A percentile compares a stretch with the other conserved stretches of the same genome.
These are phyloP conservation scores for Ochlodes sylvanus DNA, from an alignment of 2,888 invertebrate genomes.

Conservation along the genomic window DNA sequence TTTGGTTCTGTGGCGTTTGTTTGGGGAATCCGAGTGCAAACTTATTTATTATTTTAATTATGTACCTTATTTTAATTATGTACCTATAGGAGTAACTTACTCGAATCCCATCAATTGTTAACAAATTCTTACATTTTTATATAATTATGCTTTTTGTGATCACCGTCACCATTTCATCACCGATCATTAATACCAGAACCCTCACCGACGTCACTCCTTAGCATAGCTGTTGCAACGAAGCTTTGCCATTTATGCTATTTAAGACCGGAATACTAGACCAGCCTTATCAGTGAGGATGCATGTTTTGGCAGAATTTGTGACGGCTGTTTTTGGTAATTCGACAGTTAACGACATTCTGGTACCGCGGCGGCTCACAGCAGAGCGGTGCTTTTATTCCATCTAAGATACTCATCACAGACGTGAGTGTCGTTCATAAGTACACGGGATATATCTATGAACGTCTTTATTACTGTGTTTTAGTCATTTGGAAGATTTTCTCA, in stretches of 20 bases:
- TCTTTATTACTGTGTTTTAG: conserved; percentile 83
- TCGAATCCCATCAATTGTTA: too few species aligned
- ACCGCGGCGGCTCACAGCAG: conserved; percentile 74
- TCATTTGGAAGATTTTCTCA: conserved; percentile 85
- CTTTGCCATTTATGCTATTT: neutral
- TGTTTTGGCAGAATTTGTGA: conserved; percentile 17
- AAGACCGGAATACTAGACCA: conserved; percentile 10
- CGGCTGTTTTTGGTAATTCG: conserved; percentile 53
- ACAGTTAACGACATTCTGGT: conserved; percentile 68
- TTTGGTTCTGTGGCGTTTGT: too few species aligned
- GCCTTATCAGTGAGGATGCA: conserved; percentile 23
- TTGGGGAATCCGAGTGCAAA: too few species aligned
- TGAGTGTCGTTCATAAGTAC: conserved; percentile 82
- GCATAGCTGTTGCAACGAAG: neutral
- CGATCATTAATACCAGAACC: too few species aligned
- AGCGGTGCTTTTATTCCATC: conserved; percentile 83
- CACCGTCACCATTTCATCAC: too few species aligned
- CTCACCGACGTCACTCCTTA: too few species aligned
- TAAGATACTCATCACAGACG: conserved; percentile 82
- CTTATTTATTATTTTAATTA: too few species aligned
- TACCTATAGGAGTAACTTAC: too few species aligned
- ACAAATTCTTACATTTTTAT: too few species aligned
- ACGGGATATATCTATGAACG: conserved; percentile 82
- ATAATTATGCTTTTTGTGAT: too few species aligned
- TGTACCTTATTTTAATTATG: too few species aligned